These are phyloP conservation scores for Sebastes hubbsi DNA, from an alignment of 2,797 vertebrate genomes.

Conservation along the genomic window DNA sequence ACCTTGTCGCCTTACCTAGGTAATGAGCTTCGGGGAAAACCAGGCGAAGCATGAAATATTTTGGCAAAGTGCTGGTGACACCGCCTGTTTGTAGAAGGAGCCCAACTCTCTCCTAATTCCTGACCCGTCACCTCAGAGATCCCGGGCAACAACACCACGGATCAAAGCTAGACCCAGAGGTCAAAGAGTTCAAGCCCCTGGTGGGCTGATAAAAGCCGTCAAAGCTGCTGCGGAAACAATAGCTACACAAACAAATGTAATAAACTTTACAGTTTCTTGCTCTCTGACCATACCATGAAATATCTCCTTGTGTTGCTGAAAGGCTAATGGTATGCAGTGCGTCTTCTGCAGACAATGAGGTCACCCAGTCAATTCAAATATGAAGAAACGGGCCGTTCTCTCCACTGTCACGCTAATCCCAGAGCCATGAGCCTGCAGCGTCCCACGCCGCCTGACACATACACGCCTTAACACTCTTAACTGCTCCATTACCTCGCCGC, in stretches of 20 bases:
- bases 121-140: conserved; percentile 30
- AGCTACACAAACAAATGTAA: conserved; percentile 5
- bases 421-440: conserved; percentile 45
- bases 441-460: conserved; percentile 42
- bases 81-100: conserved; percentile 17
- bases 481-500: conserved; percentile 62
- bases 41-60: conserved; percentile 54
- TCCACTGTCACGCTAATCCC: conserved; percentile 62
- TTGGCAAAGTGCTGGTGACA: conserved; percentile 33
- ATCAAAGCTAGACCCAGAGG: conserved; percentile 50
- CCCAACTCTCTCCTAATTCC: conserved; percentile 41
- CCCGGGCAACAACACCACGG: conserved; percentile 33
- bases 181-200: conserved; percentile 59
- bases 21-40: conserved; percentile 32
- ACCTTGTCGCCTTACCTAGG: not conserved
- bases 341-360: conserved; percentile 13
- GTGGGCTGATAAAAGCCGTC: conserved; percentile 39
- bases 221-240: conserved; percentile 40
- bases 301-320: not conserved
- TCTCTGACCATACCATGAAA: not conserved
- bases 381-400: conserved; percentile 32
- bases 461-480: conserved; percentile 66
- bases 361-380: conserved; percentile 31
- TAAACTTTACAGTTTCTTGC: conserved; percentile 23
- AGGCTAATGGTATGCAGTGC: not conserved